These are phyloP conservation scores for Camponotus fellah DNA, from an alignment of 2,888 invertebrate genomes.

Conservation along the genomic window DNA sequence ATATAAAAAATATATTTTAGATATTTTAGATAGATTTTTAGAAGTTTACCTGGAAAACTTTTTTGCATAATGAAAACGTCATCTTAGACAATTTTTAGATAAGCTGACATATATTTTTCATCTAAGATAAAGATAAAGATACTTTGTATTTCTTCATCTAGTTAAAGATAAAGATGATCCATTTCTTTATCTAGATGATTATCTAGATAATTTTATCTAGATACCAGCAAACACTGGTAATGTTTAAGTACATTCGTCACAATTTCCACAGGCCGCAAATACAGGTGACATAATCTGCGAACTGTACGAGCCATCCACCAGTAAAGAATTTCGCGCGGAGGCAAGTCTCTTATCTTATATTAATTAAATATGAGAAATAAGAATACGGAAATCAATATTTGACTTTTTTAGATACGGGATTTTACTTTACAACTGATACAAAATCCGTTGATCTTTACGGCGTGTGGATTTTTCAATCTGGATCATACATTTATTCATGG, in stretches of 20 bases:
- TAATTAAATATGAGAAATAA: background rate
- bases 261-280: constrained; percentile 67
- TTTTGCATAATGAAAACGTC: too few relatives aligned
- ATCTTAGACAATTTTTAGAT: too few relatives aligned
- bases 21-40: too few relatives aligned
- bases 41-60: too few relatives aligned
- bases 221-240: too few relatives aligned
- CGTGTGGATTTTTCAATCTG: constrained; percentile 76
- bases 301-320: constrained; percentile 75
- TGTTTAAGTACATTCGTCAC: background rate
- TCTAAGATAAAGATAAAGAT: too few relatives aligned
- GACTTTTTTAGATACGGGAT: constrained; percentile 74
- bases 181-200: too few relatives aligned
- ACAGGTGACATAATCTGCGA: constrained; percentile 79
- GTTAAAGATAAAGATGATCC: too few relatives aligned
- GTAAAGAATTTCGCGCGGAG: constrained; percentile 74
- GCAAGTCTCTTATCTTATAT: constrained; percentile 53
- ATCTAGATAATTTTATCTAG: too few relatives aligned
- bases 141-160: too few relatives aligned
- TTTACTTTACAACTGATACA: constrained; percentile 79
- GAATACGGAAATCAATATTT: background rate
- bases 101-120: too few relatives aligned
- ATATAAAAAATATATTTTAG: too few relatives aligned
- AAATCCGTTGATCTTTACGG: constrained; percentile 76
- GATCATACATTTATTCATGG: constrained; percentile 75